Conservation (phyloP, 2,888 invertebrate species). For the Prosopocoilus inquinatus region DNA sequence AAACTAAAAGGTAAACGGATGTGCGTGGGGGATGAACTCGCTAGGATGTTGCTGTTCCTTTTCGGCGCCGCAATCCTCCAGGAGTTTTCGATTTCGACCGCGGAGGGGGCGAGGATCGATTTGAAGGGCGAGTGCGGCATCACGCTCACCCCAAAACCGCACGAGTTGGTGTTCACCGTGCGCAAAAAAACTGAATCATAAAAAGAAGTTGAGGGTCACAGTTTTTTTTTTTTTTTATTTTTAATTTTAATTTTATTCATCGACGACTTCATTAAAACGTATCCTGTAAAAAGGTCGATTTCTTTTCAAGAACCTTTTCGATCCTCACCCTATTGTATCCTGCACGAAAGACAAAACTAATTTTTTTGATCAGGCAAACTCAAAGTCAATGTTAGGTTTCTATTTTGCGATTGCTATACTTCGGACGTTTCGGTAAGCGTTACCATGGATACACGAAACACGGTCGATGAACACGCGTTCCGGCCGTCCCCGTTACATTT, state of each 20-base stretch:
- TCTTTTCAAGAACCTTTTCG: no score
- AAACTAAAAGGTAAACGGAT: conserved; percentile 69
- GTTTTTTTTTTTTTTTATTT: no score
- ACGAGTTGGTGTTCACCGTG: conserved; percentile 49
- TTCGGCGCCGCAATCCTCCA: conserved; percentile 64
- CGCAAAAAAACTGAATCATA: conserved; percentile 2
- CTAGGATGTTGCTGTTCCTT: conserved; percentile 67
- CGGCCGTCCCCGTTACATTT: no score
- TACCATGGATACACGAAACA: no score
- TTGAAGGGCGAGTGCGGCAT: conserved; percentile 73
- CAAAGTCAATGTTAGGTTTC: no score
- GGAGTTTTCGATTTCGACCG: conserved; percentile 53
- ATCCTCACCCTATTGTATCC: no score
- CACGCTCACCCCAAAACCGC: conserved; percentile 67
- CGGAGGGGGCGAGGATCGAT: conserved; percentile 50
- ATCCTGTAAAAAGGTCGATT: neutral
- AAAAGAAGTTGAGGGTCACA: neutral
- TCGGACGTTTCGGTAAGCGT: no score
- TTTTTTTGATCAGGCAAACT: no score
- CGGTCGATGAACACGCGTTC: no score
- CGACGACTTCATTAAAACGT: no score
- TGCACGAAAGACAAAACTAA: no score
- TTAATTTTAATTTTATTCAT: neutral
- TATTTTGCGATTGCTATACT: no score
- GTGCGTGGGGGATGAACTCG: conserved; percentile 83